Percentiles rank a stretch among this genome's conserved stretches.
Conservation (phyloP, 2,888 invertebrate species). For the Lasioglossum oenotherae region DNA sequence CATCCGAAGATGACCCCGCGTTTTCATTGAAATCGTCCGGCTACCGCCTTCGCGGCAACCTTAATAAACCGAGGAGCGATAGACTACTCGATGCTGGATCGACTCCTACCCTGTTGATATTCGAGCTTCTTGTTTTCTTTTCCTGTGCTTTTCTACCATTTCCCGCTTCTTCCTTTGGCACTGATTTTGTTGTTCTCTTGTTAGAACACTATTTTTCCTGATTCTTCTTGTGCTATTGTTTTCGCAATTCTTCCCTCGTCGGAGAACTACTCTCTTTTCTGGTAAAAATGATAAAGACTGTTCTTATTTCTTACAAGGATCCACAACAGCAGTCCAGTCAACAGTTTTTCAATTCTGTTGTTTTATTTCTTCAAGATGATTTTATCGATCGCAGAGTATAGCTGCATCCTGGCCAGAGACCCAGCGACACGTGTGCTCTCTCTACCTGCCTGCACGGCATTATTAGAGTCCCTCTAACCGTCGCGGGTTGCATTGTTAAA, state of each 20-base stretch:
- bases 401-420: background rate
- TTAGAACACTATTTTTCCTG: background rate
- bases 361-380: background rate
- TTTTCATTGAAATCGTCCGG: slow-evolving; percentile 47
- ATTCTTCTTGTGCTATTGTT: background rate
- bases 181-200: background rate
- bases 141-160: background rate
- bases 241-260: background rate
- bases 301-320: background rate
- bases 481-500: slow-evolving; percentile 68
- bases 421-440: background rate
- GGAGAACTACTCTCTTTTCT: background rate
- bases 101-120: slow-evolving; percentile 3
- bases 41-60: slow-evolving; percentile 10
- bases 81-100: background rate
- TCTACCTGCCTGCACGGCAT: slow-evolving; percentile 47
- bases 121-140: background rate
- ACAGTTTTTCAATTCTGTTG: background rate
- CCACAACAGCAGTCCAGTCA: background rate
- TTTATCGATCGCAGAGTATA: slow-evolving; percentile 20
- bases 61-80: slow-evolving; percentile 27
- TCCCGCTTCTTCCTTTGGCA: background rate
- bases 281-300: background rate
- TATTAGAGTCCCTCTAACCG: slow-evolving; percentile 54
- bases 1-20: slow-evolving; percentile 44